Conservation (phyloP, 2,113 vertebrate species). For the Tragelaphus buxtoni region DNA sequence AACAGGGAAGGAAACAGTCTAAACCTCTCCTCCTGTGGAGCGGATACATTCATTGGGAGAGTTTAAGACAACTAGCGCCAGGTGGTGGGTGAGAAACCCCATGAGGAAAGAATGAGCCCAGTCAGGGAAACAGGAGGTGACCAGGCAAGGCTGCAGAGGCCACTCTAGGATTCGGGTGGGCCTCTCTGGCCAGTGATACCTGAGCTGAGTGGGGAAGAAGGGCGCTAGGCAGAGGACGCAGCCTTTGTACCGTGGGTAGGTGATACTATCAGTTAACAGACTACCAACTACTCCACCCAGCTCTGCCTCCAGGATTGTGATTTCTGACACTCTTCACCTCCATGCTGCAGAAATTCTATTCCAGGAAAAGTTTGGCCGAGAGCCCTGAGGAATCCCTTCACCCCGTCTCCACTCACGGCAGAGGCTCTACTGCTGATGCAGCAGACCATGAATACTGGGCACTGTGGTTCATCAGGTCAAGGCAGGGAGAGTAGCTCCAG, state of each 20-base stretch:
- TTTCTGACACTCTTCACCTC: background rate
- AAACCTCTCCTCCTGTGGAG: background rate
- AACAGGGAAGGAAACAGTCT: background rate
- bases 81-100: background rate
- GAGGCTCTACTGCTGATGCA: background rate
- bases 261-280: background rate
- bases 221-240: background rate
- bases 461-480: background rate
- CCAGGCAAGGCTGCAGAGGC: background rate
- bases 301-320: background rate
- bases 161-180: background rate
- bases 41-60: background rate
- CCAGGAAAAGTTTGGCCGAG: background rate
- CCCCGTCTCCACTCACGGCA: background rate
- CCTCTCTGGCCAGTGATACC: background rate
- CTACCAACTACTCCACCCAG: background rate
- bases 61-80: rapidly evolving
- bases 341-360: background rate
- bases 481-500: background rate
- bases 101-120: background rate
- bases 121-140: background rate
- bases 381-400: background rate
- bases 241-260: rapidly evolving
- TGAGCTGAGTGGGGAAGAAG: background rate
- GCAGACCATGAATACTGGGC: background rate